Base-by-base conservation (phyloP, 2,888 invertebrate genomes). In the Camponotus fellah region DNA sequence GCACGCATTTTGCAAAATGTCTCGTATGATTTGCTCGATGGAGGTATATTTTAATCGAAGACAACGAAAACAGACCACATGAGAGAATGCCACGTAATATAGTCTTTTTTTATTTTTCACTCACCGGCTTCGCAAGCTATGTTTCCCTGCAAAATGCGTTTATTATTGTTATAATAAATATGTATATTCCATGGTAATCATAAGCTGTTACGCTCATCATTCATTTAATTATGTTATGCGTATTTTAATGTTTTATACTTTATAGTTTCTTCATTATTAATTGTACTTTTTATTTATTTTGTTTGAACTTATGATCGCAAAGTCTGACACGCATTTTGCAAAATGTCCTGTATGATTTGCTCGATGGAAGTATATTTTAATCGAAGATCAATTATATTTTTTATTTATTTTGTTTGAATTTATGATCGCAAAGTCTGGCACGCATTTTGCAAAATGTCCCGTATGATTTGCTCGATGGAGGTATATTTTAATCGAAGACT, bases 31-130 rank as follows among this genome's bases (percentile, higher is more conserved):
- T 9, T 21, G 62, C 14, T 40, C 69, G 69, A n/a, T 17, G 66
- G n/a, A 32, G 43, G 58, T 21, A 26, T 26, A 58, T 69, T 69
- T 77, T 69, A 58, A 77, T 77, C 69, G 69, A 26, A 26, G 26
- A 26, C 26, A 26, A 26, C 26, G 26, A 26, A 26, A 26, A 26
- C 26, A 26, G 0, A 26, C 0, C 26, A 26, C 26, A 26, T 26
- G 26, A n/a, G n/a, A n/a, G n/a, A 26, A 26, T 0, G 26, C 26
- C 26, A 0, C 26, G 26, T 26, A 0, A 26, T 26, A 26, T 0
- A 26, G 26, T 26, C 26, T 21, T 46, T 21, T 26, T 26, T 26
- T 26, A 26, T 26, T 26, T 26, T 26, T 26, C 26, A 26, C 26
- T 26, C 26, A 26, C 26, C 26, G 26, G 26, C 26, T 26, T 26